Evolutionary conservation across 2,888 invertebrate species (phyloP).

Genomic region (Archips xylosteana): DNA sequence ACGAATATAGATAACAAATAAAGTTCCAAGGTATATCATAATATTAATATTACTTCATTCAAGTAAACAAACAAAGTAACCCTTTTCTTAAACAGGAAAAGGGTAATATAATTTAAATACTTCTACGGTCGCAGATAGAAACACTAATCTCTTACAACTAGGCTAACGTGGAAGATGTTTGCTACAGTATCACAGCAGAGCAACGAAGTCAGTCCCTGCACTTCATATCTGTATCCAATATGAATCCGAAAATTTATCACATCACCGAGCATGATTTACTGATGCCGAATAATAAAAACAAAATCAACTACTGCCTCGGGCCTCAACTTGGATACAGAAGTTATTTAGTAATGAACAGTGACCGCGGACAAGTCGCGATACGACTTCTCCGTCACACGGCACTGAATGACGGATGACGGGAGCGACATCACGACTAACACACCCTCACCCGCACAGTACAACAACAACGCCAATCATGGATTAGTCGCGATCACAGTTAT

Average conservation of each 20-base stretch:
- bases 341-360: conserved; percentile 19
- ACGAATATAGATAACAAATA: conserved; percentile 76
- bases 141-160: conserved; percentile 80
- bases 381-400: conserved; percentile 52
- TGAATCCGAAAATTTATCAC: conserved; percentile 48
- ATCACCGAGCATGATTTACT: conserved; percentile 23
- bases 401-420: conserved; percentile 53
- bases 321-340: conserved; percentile 40
- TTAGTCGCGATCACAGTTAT: conserved; percentile 53
- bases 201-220: conserved; percentile 69
- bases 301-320: conserved; percentile 32
- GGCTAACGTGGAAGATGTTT: conserved; percentile 81
- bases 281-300: conserved; percentile 30
- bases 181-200: conserved; percentile 84
- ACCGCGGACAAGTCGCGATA: conserved; percentile 41
- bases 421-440: conserved; percentile 50
- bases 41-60: conserved; percentile 57
- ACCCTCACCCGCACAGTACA: conserved; percentile 49
- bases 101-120: conserved; percentile 79
- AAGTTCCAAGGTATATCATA: conserved; percentile 69
- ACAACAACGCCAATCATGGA: conserved; percentile 53
- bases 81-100: conserved; percentile 77
- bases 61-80: conserved; percentile 75
- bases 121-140: conserved; percentile 78
- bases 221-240: conserved; percentile 52